Percentiles rank a stretch among this genome's conserved stretches.
Evolutionary conservation across 2,888 invertebrate species (phyloP).

Genomic region (Dynastes grantii): DNA sequence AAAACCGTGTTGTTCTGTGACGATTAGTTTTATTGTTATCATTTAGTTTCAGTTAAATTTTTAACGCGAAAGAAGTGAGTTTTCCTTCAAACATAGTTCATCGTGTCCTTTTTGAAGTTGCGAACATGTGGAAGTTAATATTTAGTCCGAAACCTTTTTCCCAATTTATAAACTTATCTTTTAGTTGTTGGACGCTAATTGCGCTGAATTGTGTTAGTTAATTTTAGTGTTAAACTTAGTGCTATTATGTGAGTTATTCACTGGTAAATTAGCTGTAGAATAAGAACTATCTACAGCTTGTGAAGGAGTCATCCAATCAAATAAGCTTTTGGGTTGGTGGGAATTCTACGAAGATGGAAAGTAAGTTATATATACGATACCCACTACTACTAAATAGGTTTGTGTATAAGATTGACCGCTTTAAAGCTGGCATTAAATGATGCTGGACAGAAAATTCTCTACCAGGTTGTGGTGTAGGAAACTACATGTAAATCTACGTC

Average conservation of each 20-base stretch:
- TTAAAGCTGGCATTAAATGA: too few relatives aligned
- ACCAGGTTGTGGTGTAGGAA: too few relatives aligned
- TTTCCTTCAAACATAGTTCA: not conserved
- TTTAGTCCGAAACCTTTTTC: not conserved
- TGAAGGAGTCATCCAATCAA: not conserved
- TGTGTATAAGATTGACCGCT: too few relatives aligned
- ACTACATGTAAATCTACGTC: too few relatives aligned
- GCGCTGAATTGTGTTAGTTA: constrained; percentile 24
- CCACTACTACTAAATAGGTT: too few relatives aligned
- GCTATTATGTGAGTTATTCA: not conserved
- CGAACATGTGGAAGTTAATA: constrained; percentile 26
- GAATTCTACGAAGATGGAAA: constrained; percentile 30
- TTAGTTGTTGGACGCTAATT: not conserved
- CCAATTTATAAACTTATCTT: too few relatives aligned
- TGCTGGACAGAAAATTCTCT: too few relatives aligned
- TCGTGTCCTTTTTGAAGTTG: not conserved
- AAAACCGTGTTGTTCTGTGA: not conserved
- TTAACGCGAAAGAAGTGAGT: not conserved
- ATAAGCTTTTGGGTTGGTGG: not conserved
- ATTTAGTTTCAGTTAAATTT: not conserved
- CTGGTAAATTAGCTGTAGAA: constrained; percentile 4
- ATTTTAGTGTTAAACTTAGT: not conserved
- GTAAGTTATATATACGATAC: constrained; percentile 19
- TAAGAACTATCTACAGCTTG: not conserved
- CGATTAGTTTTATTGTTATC: constrained; percentile 1